These are phyloP conservation scores for Acromyrmex heyeri DNA, from an alignment of 1,140 invertebrate genomes.

Conservation along the genomic window DNA sequence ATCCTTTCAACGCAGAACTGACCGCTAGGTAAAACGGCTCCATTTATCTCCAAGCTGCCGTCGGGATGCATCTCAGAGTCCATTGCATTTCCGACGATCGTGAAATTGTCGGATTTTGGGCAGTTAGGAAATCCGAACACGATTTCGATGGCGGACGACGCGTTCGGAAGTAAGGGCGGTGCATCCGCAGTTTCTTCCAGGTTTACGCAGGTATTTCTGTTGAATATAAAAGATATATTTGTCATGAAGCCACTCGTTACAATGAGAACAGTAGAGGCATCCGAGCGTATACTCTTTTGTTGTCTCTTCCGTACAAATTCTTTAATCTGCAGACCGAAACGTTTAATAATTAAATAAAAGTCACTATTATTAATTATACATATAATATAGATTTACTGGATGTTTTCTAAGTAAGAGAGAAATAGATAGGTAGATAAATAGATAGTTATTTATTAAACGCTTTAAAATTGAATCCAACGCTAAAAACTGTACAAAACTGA, in stretches of 20 bases:
- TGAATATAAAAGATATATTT: slow-evolving; percentile 31
- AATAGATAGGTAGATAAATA: no score
- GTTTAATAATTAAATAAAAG: no score
- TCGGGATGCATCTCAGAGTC: slow-evolving; percentile 84
- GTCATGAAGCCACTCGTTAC: neutral
- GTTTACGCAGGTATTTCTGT: slow-evolving; percentile 84
- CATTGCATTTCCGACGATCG: slow-evolving; percentile 86
- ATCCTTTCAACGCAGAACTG: slow-evolving; percentile 90
- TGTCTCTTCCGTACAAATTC: no score
- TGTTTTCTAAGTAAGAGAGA: no score
- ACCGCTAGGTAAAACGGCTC: slow-evolving; percentile 84
- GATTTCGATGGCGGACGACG: slow-evolving; percentile 79
- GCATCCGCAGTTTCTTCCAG: slow-evolving; percentile 78
- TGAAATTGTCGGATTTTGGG: slow-evolving; percentile 80
- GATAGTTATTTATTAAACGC: no score
- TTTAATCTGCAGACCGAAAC: no score
- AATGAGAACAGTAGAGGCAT: neutral
- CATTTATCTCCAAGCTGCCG: slow-evolving; percentile 85
- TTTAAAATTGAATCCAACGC: no score
- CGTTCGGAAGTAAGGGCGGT: slow-evolving; percentile 82
- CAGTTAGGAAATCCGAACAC: slow-evolving; percentile 87
- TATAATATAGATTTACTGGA: no score
- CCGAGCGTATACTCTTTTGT: no score
- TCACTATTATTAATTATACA: no score
- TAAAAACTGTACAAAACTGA: no score